phyloP scores from a whole-genome alignment of 2,888 invertebrate genomes.

The Drosophila greeni region DNA sequence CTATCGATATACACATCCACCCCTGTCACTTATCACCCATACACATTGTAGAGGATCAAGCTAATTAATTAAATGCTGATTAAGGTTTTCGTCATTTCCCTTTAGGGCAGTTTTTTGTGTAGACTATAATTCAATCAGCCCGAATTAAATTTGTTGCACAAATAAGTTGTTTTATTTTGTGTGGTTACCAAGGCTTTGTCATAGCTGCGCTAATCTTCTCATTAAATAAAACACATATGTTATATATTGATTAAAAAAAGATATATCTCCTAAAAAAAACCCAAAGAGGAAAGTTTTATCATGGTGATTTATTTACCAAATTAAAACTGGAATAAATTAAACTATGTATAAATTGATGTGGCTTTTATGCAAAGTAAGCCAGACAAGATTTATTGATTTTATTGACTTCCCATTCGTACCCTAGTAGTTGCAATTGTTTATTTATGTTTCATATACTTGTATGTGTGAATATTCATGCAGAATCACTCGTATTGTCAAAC shows the following conservation, averaged over 20 bases:
- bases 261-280: background rate
- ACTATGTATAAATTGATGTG: constrained; percentile 2
- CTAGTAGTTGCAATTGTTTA: background rate
- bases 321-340: constrained; percentile 7
- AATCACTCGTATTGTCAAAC: constrained; percentile 20
- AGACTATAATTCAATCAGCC: background rate
- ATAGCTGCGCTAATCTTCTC: background rate
- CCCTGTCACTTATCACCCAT: background rate
- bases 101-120: background rate
- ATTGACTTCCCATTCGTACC: background rate
- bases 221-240: background rate
- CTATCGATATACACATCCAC: background rate
- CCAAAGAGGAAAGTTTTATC: background rate
- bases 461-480: constrained; percentile 11
- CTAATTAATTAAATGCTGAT: background rate
- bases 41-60: background rate
- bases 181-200: background rate
- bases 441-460: background rate
- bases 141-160: background rate
- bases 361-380: constrained; percentile 6
- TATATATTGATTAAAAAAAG: background rate
- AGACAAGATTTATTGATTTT: constrained; percentile 5
- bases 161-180: background rate
- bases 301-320: constrained; percentile 3
- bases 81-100: background rate